Base-by-base conservation (phyloP, 2,113 vertebrate genomes). In the Calypte anna region DNA sequence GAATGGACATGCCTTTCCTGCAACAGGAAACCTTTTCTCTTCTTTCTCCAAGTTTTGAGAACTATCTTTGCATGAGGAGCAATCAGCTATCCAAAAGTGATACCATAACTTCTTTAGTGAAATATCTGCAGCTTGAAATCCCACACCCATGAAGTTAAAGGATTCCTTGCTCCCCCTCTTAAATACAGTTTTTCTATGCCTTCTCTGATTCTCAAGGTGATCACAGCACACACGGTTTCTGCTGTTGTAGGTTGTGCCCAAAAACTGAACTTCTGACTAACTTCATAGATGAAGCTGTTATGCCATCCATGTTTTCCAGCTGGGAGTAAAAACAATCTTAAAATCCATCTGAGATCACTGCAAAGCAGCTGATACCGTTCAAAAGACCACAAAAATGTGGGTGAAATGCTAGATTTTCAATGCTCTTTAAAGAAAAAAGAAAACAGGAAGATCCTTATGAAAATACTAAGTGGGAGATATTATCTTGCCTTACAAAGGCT, bases 381-480 rank as follows among this genome's bases (percentile, higher is more conserved):
- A 95, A 69, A 94, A 84, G 77, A 93, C 92, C 94, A 96, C 91
- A 95, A 94, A 92, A 83, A 88, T 92, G 94, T 87, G 91, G 74
- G 83, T 89, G 80, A 96, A 95, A 94, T 58, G 81, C 89, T 94
- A 75, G 68, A 81, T 95, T 95, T 93, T 96, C 94, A 92, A 50
- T 95, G 81, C 22, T 76, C 46, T 94, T 62, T 66, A 27, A 91
- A 96, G 92, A 88, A 96, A 93, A 96, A 92, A 88, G 86, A 92
- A 96, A 96, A 92, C 94, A 96, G 88, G 92, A 96, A 96, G 91
- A 95, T 92, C 73, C 86, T 94, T 94, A 92, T 87, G 91, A 97
- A 97, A 96, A 94, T 91, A 95, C 30, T 79, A 87, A 92, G 80
- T 75, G 66, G 69, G 62, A 97, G 96, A 92, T 94, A 79, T 62